A percentile compares a stretch with the other conserved stretches of the same genome.
Conservation (phyloP, 2,797 vertebrate genomes). For the Erpetoichthys calabaricus region DNA sequence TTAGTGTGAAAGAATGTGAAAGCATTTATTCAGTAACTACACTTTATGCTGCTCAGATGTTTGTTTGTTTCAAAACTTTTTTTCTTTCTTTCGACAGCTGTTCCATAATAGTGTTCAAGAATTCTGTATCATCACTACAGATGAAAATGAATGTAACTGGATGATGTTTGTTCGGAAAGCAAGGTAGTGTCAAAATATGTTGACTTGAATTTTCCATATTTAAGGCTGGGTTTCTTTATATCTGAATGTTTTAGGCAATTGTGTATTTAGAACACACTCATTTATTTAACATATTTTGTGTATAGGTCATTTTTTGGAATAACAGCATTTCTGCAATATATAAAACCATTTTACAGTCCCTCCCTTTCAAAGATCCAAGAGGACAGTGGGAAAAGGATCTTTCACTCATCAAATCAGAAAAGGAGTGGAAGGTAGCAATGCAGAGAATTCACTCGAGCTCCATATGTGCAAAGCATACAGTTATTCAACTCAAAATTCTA, state of each 20-base stretch:
- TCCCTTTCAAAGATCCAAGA: no score
- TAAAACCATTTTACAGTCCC: no score
- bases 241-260: background rate
- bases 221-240: background rate
- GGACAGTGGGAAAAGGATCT: no score
- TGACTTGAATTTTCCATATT: background rate
- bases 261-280: no score
- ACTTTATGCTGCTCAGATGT: background rate
- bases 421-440: no score
- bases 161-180: constrained; percentile 97
- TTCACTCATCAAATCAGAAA: no score
- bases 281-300: background rate
- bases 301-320: background rate
- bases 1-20: no score
- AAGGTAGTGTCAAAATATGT: constrained; percentile 43
- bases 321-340: no score
- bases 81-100: constrained; percentile 51
- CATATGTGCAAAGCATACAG: no score
- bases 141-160: constrained; percentile 96
- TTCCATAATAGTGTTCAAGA: constrained; percentile 81
- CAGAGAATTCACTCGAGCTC: no score
- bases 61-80: constrained; percentile 10
- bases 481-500: no score
- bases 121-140: constrained; percentile 74
- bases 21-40: no score